phyloP scores from a whole-genome alignment of 2,797 vertebrate species.

The Esox masquinongy region DNA sequence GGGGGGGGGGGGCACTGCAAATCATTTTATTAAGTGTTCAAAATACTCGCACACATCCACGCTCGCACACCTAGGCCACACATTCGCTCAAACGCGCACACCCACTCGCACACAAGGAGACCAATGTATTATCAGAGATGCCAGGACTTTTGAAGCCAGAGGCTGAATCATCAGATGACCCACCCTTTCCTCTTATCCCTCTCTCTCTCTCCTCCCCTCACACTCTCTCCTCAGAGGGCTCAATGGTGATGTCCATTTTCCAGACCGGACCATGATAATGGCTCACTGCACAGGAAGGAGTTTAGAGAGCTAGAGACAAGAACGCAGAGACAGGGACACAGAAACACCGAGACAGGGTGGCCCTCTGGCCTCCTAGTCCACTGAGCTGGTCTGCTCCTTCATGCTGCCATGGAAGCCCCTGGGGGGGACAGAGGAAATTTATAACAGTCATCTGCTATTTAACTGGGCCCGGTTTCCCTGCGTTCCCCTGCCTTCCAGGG shows the following conservation, averaged over 20 bases:
- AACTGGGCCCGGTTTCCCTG: slow-evolving; percentile 25
- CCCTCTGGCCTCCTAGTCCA: background rate
- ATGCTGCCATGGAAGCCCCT: background rate
- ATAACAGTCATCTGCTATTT: slow-evolving; percentile 39
- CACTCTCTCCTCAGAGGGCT: slow-evolving; percentile 7
- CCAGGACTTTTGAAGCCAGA: slow-evolving; percentile 35
- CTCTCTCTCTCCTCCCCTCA: background rate
- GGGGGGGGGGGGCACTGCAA: slow-evolving; percentile 56
- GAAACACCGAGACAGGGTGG: background rate
- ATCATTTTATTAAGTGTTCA: slow-evolving; percentile 77
- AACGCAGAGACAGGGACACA: background rate
- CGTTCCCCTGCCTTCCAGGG: slow-evolving; percentile 23
- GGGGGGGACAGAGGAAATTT: background rate
- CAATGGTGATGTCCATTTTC: slow-evolving; percentile 7
- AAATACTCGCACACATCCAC: slow-evolving; percentile 53
- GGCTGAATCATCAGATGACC: slow-evolving; percentile 58
- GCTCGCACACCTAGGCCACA: slow-evolving; percentile 24
- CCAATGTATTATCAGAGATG: slow-evolving; percentile 31
- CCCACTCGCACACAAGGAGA: slow-evolving; percentile 11
- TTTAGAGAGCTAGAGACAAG: background rate
- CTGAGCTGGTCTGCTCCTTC: background rate
- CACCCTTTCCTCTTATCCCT: slow-evolving; percentile 32
- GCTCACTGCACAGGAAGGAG: slow-evolving; percentile 10
- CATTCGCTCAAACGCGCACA: slow-evolving; percentile 17
- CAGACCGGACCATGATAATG: background rate